Base-by-base conservation (phyloP, 2,797 vertebrate genomes). In the Passerculus sandwichensis region DNA sequence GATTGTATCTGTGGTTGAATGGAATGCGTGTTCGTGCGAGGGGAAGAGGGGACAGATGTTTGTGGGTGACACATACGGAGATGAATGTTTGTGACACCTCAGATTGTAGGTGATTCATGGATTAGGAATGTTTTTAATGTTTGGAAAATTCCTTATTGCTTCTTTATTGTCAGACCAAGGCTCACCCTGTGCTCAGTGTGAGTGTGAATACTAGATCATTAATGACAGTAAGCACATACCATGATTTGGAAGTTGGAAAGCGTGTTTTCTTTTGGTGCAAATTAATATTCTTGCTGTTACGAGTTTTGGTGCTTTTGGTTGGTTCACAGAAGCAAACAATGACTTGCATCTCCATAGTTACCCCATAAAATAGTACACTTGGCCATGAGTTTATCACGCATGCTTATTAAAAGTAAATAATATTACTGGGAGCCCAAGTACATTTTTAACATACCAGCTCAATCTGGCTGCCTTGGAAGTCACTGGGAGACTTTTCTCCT, bases 1-100 rank as follows among this genome's bases (percentile, higher is more conserved):
- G 97, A 97, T 97, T 94, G 89, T 96, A 98, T 98, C 97, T 97
- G 91, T 85, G 77, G 44, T 44, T 94, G 96, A 93, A 96, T 89
- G 93, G 90, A 97, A 97, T 94, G 91, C 1, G 8, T 85, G 74
- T 93, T 92, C 77, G 82, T 96, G 94, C 11, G 11, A 89, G 80
- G 82, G 77, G 50, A 93, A 94, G 82, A 92, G 95, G 89, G 92
- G 96, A 85, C 74, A 97, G 93, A 95, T 94, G 94, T 89, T 95
- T 27, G 80, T 11, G 88, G 65, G 88, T 85, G 79, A 94, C 93
- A 95, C 88, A 61, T 89, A 75, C 5, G 2, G 69, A 92, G 82
- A 56, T 86, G 90, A 93, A 91, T 93, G 88, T 54, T 85, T 67
- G 81, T 8, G 61, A 93, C 90, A 88, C 91, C 88, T 95, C 26